phyloP scores from a whole-genome alignment of 2,797 vertebrate genomes.

The Champsocephalus gunnari region DNA sequence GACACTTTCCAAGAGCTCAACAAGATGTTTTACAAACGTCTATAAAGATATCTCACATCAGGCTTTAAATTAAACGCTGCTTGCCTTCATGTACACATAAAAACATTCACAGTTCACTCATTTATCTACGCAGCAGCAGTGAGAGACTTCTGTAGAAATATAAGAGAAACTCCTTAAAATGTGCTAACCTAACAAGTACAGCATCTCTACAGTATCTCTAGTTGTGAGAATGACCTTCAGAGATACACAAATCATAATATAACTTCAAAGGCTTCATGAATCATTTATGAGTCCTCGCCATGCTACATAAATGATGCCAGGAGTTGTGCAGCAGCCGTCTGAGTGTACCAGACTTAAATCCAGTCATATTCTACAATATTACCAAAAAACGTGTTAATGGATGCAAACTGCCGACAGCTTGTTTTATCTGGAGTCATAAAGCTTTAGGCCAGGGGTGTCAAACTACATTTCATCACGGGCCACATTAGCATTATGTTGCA shows the following conservation, averaged over 20 bases:
- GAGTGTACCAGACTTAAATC: slow-evolving; percentile 38
- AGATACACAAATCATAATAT: slow-evolving; percentile 53
- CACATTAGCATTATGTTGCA: no score
- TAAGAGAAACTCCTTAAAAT: background rate
- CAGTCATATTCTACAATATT: slow-evolving; percentile 37
- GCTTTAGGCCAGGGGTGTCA: slow-evolving; percentile 27
- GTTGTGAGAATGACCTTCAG: slow-evolving; percentile 55
- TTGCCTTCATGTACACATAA: slow-evolving; percentile 36
- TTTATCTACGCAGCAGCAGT: slow-evolving; percentile 38
- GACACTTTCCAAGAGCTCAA: slow-evolving; percentile 19
- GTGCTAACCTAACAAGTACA: slow-evolving; percentile 15
- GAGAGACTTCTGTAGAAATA: slow-evolving; percentile 7
- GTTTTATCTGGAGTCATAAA: slow-evolving; percentile 49
- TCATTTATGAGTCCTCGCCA: slow-evolving; percentile 48
- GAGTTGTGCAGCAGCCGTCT: slow-evolving; percentile 39
- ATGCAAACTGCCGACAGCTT: slow-evolving; percentile 64
- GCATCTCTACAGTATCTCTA: slow-evolving; percentile 30
- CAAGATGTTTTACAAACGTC: slow-evolving; percentile 13
- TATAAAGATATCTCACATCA: slow-evolving; percentile 26
- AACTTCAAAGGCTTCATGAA: slow-evolving; percentile 63
- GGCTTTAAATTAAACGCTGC: slow-evolving; percentile 29
- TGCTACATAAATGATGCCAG: slow-evolving; percentile 48
- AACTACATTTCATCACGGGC: no score
- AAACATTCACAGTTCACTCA: slow-evolving; percentile 5
- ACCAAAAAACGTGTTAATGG: slow-evolving; percentile 63